A percentile compares a stretch with the other conserved stretches of the same genome.
Evolutionary conservation across 2,113 vertebrate species (phyloP).

Genomic region (Hemibagrus wyckioides): DNA sequence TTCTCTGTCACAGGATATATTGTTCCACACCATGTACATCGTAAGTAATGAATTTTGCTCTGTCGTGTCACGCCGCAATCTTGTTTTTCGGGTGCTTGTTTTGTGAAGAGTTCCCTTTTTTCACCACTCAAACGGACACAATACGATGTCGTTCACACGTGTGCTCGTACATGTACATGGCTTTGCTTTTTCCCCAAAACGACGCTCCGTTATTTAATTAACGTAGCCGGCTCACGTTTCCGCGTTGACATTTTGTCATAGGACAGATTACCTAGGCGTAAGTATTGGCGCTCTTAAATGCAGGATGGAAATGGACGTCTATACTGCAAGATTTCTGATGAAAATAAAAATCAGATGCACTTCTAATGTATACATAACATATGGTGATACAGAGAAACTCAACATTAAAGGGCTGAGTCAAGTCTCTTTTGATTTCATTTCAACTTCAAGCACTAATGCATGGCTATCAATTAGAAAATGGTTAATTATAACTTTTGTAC

Average conservation of each 20-base stretch:
- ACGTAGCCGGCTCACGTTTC: background rate
- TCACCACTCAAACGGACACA: background rate
- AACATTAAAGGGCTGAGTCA: background rate
- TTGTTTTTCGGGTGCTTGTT: constrained; percentile 16
- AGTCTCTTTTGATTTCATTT: background rate
- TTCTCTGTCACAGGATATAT: constrained; percentile 71
- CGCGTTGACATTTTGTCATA: background rate
- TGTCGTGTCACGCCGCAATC: constrained; percentile 60
- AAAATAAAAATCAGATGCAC: background rate
- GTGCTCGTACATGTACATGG: background rate
- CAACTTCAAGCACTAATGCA: background rate
- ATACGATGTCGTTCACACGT: background rate
- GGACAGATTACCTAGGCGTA: background rate
- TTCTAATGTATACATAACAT: background rate
- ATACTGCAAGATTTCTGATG: background rate
- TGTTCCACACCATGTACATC: constrained; percentile 68
- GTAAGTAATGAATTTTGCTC: constrained; percentile 79
- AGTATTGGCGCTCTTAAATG: background rate
- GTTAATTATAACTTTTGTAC: background rate
- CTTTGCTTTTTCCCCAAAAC: background rate
- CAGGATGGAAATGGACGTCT: background rate
- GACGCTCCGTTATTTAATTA: background rate
- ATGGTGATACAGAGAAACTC: background rate
- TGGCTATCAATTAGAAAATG: background rate
- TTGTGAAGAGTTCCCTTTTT: background rate